Conservation (phyloP, 2,113 vertebrate genomes). For the Patagioenas fasciata region DNA sequence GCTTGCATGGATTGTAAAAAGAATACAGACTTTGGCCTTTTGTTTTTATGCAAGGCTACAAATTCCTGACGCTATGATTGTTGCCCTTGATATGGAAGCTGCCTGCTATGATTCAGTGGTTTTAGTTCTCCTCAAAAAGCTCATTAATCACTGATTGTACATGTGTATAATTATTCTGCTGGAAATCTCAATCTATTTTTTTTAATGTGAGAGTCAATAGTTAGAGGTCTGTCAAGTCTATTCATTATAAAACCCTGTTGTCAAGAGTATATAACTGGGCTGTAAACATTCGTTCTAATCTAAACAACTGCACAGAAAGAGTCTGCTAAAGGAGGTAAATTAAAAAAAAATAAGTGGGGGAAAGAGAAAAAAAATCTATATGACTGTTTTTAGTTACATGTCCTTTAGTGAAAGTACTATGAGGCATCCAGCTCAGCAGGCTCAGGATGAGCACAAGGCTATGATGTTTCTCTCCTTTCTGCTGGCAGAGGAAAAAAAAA, state of each 20-base stretch:
- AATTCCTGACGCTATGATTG: neutral
- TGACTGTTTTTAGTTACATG: neutral
- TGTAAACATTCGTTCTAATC: neutral
- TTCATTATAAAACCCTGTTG: neutral
- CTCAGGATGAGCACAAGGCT: neutral
- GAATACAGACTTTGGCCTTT: neutral
- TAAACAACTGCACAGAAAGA: neutral
- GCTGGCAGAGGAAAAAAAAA: slow-evolving; percentile 2
- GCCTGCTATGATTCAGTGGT: neutral
- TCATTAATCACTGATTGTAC: slow-evolving; percentile 18
- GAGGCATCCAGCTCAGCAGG: neutral
- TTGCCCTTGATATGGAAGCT: slow-evolving; percentile 33
- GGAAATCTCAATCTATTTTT: slow-evolving; percentile 31
- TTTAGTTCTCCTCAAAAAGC: slow-evolving; percentile 26
- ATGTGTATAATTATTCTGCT: slow-evolving; percentile 38
- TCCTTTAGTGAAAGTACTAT: neutral
- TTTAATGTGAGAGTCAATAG: slow-evolving; percentile 19
- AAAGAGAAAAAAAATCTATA: neutral
- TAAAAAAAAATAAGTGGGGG: neutral
- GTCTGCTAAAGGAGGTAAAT: neutral
- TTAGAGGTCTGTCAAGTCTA: neutral
- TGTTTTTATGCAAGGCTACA: slow-evolving; percentile 31
- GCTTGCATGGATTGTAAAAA: neutral
- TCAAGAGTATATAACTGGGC: neutral
- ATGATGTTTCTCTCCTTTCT: neutral